These are phyloP conservation scores for Elegia similella DNA, from an alignment of 2,888 invertebrate genomes.

Conservation along the genomic window DNA sequence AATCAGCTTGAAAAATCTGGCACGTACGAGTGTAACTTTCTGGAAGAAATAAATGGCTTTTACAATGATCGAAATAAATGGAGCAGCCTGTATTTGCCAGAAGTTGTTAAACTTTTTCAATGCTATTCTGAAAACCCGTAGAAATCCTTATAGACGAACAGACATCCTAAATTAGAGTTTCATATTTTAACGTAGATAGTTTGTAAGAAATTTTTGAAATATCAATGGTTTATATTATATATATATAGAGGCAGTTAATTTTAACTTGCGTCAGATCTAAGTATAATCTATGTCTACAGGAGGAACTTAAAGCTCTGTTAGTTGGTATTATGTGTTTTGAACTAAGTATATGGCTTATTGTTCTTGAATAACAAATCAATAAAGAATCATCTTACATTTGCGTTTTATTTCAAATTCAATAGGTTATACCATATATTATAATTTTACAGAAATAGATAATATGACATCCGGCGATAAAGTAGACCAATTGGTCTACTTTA, in stretches of 20 bases:
- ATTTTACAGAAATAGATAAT: too few species aligned
- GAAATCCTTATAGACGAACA: conserved; percentile 22
- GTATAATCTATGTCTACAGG: conserved; percentile 39
- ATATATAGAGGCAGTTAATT: conserved; percentile 46
- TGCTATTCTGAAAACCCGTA: conserved; percentile 6
- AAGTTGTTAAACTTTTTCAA: conserved; percentile 49
- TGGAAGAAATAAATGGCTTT: too few species aligned
- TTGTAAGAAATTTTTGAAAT: conserved; percentile 40
- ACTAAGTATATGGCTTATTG: conserved; percentile 74
- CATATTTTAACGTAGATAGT: conserved; percentile 36
- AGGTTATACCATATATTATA: too few species aligned
- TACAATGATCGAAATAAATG: neutral
- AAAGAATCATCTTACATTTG: conserved; percentile 70
- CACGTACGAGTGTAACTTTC: too few species aligned
- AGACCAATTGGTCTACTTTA: too few species aligned
- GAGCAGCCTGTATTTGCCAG: conserved; percentile 72
- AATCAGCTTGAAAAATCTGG: too few species aligned
- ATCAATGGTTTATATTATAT: conserved; percentile 34
- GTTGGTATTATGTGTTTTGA: conserved; percentile 62
- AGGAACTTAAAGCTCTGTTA: conserved; percentile 62
- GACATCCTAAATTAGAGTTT: conserved; percentile 23
- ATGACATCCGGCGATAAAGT: too few species aligned
- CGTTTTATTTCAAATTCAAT: conserved; percentile 65
- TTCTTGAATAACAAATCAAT: conserved; percentile 71
- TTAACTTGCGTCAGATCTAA: conserved; percentile 73